Evolutionary conservation across 2,888 invertebrate genomes (phyloP), one percentile per base, ranked within the genome.

Genomic region (Drosophila infuscata): DNA sequence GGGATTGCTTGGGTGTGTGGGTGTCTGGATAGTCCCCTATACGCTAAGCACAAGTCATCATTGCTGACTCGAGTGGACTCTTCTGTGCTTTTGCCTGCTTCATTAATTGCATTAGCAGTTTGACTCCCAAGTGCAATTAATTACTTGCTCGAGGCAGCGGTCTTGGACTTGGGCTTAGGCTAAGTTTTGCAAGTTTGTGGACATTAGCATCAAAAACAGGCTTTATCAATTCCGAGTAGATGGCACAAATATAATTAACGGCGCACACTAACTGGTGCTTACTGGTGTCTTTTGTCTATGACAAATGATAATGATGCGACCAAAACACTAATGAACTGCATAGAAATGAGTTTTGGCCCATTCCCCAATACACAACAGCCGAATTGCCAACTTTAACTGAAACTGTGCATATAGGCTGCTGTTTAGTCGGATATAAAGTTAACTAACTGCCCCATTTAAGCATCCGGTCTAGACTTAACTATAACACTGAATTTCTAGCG

Each of bases 391-490:
- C 59, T 76, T 78, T 72, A 78, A 78, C 68, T 36, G 43, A 43
- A 43, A 20, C 11, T 35, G 49, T 38, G 30, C 35, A 25, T 30
- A 17, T 65, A 29, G 46, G 70, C 41, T 9, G 36, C 32, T 52
- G 32, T 33, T 35, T 9, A 29, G 53, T 41, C 58, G 71, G 69
- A 73, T 68, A 73, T 75, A 59, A 53, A 33, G 70, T 70, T 75
- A 80, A 77, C 78, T 74, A 68, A 82, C 71, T 77, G 80, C 58
- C 75, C 38, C 81, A 76, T 72, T 77, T 63, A 49, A 76, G 74
- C 87, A 79, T 87, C 83, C 86, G 88, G 85, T 88, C 87, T 88
- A 88, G 88, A 89, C 86, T 84, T 75, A 75, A 84, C 84, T 85
- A 88, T 80, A 70, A 74, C 70, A 71, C 66, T 57, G 48, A 61